Base-by-base conservation (phyloP, 92 coral and sea anemone species). In the Umimayanthus kanabou region DNA sequence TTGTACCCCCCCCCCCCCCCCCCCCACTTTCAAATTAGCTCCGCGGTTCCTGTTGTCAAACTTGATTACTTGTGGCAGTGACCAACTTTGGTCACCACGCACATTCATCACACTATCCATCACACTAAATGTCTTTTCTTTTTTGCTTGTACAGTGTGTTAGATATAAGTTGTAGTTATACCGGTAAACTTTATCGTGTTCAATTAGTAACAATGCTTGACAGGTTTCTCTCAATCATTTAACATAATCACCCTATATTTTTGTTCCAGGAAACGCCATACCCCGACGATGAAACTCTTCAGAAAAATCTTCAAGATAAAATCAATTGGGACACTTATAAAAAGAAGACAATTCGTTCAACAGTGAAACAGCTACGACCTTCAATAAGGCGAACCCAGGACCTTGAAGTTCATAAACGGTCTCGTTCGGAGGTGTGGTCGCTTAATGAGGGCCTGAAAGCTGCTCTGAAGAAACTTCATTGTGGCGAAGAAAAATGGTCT, bases 251-350 rank as follows among this genome's bases (percentile, higher is more conserved):
- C 1, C 18, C 4, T 16, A 58, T 20, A 3, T 61, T 49, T 39
- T 82, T 87, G 61, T 76, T 47, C 4, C 79, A 96, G 98, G 98
- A 96, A 80, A 95, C 94, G 45, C 98, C 98, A 9, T 96, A 78
- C 80, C 98, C 98, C 9, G 92, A 96, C 81, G 96, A 94, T 58
- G 94, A 93, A 71, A 90, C 96, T 22, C 95, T 96, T 7, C 98
- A 96, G 90, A 90, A 87, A 57, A 94, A 95, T 65, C 90, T 96
- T 55, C 98, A 96, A 76, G 98, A 94, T 77, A 96, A 96, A 82
- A 92, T 94, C 65, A 96, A 96, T 88, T 96, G 98, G 98, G 98
- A 96, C 53, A 92, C 96, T 3, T 96, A 94, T 82, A 95, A 93
- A 37, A 95, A 89, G 55, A 96, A 93, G 73, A 96, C 96, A 0